Evolutionary conservation across 2,797 vertebrate species (phyloP).

Genomic region (Anisognathus igniventris): DNA sequence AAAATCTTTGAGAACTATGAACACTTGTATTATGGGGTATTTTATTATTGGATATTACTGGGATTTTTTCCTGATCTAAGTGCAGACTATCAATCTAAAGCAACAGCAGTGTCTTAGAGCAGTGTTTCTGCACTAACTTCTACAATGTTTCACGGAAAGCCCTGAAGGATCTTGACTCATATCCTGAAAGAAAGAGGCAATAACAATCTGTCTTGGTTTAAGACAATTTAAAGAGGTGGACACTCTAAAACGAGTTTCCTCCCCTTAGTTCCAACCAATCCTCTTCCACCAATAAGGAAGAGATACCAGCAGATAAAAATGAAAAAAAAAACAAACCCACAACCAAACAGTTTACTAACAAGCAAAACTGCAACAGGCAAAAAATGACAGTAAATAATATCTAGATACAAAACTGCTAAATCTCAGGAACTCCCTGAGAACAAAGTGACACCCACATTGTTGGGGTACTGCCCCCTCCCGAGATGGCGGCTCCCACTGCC

Average conservation of each 20-base stretch:
- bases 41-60: background rate
- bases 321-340: rapidly evolving
- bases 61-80: background rate
- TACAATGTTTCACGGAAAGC: background rate
- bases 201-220: background rate
- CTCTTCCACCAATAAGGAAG: background rate
- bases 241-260: rapidly evolving
- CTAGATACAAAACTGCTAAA: too few species aligned
- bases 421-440: background rate
- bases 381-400: background rate
- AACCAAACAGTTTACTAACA: too few species aligned
- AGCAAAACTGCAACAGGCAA: background rate
- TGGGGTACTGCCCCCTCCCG: rapidly evolving
- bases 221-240: background rate
- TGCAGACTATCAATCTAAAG: background rate
- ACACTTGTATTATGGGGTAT: background rate
- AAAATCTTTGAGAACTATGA: background rate
- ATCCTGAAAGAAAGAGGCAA: background rate
- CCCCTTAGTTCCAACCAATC: background rate
- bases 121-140: background rate
- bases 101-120: background rate
- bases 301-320: too few species aligned
- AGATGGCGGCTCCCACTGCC: rapidly evolving
- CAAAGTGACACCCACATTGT: background rate
- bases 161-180: background rate